These are phyloP conservation scores for Leptinotarsa tumamoca DNA, from an alignment of 2,888 invertebrate genomes.

Conservation along the genomic window DNA sequence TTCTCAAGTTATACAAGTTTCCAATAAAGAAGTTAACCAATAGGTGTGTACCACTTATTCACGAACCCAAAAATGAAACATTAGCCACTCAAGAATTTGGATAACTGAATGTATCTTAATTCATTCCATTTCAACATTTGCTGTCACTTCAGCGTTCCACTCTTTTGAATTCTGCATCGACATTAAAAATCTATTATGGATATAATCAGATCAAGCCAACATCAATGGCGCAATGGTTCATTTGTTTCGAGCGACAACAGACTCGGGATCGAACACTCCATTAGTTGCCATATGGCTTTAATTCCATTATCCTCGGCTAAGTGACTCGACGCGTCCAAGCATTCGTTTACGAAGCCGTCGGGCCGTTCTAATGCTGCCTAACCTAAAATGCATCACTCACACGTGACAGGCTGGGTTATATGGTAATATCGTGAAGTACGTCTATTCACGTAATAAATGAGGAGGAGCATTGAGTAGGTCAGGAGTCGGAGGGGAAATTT, in stretches of 20 bases:
- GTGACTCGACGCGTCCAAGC: slow-evolving; percentile 21
- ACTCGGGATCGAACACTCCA: neutral
- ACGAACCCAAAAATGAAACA: no score
- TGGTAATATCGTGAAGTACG: slow-evolving; percentile 37
- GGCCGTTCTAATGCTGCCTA: slow-evolving; percentile 26
- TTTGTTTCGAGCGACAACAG: slow-evolving; percentile 2
- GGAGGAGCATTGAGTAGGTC: slow-evolving; percentile 27
- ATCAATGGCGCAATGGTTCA: slow-evolving; percentile 5
- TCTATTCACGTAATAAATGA: slow-evolving; percentile 5
- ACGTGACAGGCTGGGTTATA: slow-evolving; percentile 32
- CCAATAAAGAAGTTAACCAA: no score
- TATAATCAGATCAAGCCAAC: slow-evolving; percentile 8
- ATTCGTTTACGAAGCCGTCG: slow-evolving; percentile 27
- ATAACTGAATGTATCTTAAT: no score
- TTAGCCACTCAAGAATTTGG: no score
- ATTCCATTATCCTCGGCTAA: slow-evolving; percentile 28
- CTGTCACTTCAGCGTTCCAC: slow-evolving; percentile 5
- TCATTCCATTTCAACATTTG: neutral
- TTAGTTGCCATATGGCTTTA: slow-evolving; percentile 26
- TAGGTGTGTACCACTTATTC: no score
- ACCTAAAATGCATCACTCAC: slow-evolving; percentile 34
- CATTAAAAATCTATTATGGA: slow-evolving; percentile 8
- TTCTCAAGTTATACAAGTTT: no score
- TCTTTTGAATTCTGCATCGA: neutral
- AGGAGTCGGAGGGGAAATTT: slow-evolving; percentile 1